Percentiles rank a stretch among this genome's conserved stretches.
phyloP scores from a whole-genome alignment of 2,797 vertebrate species.

The Sebastes reedi region DNA sequence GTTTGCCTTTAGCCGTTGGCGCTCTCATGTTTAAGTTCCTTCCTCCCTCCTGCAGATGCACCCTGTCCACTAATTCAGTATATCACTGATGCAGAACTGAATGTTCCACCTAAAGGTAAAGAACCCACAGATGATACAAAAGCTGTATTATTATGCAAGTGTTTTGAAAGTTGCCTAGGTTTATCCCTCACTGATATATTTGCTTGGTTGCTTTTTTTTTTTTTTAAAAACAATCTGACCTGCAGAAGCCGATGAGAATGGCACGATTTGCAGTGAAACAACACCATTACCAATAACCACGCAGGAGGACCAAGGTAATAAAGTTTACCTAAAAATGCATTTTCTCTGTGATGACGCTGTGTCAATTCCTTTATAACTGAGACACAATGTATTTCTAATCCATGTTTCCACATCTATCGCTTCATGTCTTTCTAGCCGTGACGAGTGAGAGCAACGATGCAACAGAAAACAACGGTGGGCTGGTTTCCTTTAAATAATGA shows the following conservation, averaged over 20 bases:
- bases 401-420: not conserved
- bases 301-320: conserved; percentile 61
- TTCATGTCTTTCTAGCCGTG: conserved; percentile 46
- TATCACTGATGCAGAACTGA: conserved; percentile 61
- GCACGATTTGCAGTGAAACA: conserved; percentile 42
- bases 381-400: not conserved
- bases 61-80: conserved; percentile 65
- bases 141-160: not conserved
- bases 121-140: not conserved
- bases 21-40: not conserved
- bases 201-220: not conserved
- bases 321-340: not conserved
- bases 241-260: conserved; percentile 56
- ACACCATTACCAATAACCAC: conserved; percentile 49
- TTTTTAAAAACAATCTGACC: not conserved
- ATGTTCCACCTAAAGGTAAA: conserved; percentile 57
- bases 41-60: conserved; percentile 50
- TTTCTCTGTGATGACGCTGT: not conserved
- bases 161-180: not conserved
- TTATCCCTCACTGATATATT: not conserved
- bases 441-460: conserved; percentile 8
- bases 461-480: conserved; percentile 41
- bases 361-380: not conserved
- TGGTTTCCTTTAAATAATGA: conserved; percentile 72
- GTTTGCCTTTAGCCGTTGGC: not conserved